These are phyloP conservation scores for Vanessa cardui DNA, from an alignment of 2,888 invertebrate genomes.

Conservation along the genomic window DNA sequence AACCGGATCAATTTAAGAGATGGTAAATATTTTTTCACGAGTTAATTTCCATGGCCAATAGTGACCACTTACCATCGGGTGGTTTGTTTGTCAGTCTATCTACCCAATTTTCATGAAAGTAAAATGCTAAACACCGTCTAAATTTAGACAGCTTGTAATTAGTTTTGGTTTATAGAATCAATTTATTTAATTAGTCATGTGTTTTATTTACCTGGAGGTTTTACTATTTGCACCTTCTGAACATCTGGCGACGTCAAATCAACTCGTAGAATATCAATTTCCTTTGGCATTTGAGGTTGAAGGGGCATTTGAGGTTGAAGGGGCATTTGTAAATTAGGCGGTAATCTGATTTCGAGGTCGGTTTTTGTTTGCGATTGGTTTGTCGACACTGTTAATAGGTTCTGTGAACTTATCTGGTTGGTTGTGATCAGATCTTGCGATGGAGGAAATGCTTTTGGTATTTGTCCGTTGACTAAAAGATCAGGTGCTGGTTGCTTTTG, in stretches of 20 bases:
- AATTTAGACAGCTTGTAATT: no score
- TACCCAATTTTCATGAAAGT: no score
- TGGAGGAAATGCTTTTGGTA: constrained; percentile 28
- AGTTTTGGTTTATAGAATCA: no score
- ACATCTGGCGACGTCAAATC: constrained; percentile 25
- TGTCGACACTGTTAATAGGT: not conserved
- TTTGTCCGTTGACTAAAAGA: constrained; percentile 65
- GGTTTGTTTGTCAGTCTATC: no score
- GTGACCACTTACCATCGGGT: no score
- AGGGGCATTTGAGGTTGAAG: not conserved
- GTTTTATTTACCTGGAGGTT: constrained; percentile 13
- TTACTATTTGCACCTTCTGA: constrained; percentile 14
- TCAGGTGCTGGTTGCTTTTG: constrained; percentile 69
- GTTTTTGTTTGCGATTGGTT: constrained; percentile 15
- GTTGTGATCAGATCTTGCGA: constrained; percentile 48
- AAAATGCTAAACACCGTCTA: no score
- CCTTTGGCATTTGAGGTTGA: constrained; percentile 7
- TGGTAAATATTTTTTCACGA: no score
- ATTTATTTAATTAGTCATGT: no score
- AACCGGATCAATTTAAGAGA: no score
- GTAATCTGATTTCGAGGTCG: constrained; percentile 41
- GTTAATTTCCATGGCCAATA: no score
- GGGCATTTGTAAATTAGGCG: constrained; percentile 25
- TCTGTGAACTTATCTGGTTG: constrained; percentile 19
- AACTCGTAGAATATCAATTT: constrained; percentile 26